These are phyloP conservation scores for Sebastes aleutianus DNA, from an alignment of 2,797 vertebrate species.

Conservation along the genomic window DNA sequence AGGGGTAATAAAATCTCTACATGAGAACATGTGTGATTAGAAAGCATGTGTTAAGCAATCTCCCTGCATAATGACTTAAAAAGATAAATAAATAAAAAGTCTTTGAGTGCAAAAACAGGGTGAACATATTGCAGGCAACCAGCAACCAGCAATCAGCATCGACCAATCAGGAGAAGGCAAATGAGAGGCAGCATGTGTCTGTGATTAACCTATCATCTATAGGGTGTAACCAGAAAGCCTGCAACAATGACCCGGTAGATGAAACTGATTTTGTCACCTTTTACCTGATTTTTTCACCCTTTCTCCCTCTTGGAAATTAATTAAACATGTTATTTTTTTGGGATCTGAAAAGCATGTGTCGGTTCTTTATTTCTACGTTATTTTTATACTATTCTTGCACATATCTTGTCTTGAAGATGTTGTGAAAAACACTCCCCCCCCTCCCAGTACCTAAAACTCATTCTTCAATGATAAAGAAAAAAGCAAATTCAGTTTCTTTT, in stretches of 20 bases:
- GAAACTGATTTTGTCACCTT: neutral
- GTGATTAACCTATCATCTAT: neutral
- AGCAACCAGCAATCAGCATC: neutral
- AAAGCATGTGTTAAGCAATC: neutral
- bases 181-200: neutral
- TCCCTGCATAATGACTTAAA: neutral
- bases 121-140: neutral
- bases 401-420: neutral
- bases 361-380: neutral
- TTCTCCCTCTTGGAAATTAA: neutral
- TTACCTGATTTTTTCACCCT: neutral
- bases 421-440: neutral
- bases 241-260: neutral
- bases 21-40: neutral
- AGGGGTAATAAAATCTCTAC: neutral
- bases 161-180: neutral
- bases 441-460: neutral
- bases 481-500: neutral
- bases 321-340: neutral
- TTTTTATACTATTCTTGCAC: neutral
- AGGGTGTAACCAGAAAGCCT: neutral
- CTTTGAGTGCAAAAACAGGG: neutral
- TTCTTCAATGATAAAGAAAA: neutral
- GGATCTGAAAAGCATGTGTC: neutral
- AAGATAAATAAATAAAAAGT: neutral